Conservation (phyloP, 2,888 invertebrate species). For the Diloba caeruleocephala region DNA sequence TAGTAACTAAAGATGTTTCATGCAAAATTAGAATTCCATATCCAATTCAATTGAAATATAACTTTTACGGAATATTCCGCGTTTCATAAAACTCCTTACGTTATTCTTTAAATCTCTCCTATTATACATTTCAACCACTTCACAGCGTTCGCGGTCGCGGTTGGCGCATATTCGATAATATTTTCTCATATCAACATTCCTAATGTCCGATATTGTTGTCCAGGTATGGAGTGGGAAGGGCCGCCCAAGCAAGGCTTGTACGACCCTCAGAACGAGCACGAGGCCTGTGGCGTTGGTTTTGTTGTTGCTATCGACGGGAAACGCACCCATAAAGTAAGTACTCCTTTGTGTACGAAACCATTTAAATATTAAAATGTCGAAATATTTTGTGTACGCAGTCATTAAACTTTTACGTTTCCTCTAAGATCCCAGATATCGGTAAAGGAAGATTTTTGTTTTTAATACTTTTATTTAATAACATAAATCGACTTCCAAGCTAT, state of each 20-base stretch:
- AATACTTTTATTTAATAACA: too few species aligned
- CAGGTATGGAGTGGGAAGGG: slow-evolving; percentile 94
- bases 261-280: slow-evolving; percentile 98
- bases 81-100: too few species aligned
- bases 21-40: too few species aligned
- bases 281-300: slow-evolving; percentile 99
- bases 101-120: too few species aligned
- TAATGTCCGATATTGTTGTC: slow-evolving; percentile 20
- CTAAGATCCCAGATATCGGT: background rate
- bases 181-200: background rate
- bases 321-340: slow-evolving; percentile 95
- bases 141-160: too few species aligned
- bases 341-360: background rate
- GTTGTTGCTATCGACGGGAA: slow-evolving; percentile 99
- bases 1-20: too few species aligned
- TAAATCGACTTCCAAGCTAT: too few species aligned
- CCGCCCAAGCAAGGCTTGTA: slow-evolving; percentile 97
- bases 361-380: background rate
- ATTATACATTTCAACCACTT: too few species aligned
- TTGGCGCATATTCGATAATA: too few species aligned
- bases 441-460: background rate
- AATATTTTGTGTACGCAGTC: background rate
- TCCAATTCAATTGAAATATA: too few species aligned
- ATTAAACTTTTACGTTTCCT: slow-evolving; percentile 1
- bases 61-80: too few species aligned